Conservation (phyloP, 37 sponge, comb jelly and placozoan genomes). For the Mnemiopsis leidyi region DNA sequence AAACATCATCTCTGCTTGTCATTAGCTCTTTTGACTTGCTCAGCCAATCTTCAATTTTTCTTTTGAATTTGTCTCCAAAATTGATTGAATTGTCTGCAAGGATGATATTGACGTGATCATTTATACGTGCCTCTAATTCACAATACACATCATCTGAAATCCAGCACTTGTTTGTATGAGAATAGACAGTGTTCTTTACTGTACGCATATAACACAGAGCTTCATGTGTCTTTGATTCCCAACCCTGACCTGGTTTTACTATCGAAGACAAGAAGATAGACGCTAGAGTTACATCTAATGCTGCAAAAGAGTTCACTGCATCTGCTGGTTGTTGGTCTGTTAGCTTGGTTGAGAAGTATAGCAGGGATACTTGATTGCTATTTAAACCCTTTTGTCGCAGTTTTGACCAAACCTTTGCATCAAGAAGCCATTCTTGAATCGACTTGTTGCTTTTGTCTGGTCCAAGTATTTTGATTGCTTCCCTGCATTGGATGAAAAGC, state of each 20-base stretch:
- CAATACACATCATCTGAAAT: background rate
- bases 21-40: slow-evolving; percentile 31
- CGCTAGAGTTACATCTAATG: slow-evolving; percentile 17
- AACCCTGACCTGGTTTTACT: background rate
- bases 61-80: background rate
- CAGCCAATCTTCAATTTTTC: slow-evolving; percentile 2
- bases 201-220: slow-evolving; percentile 21
- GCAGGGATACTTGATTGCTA: background rate
- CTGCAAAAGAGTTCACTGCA: slow-evolving; percentile 7
- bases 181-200: slow-evolving; percentile 52
- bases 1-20: slow-evolving; percentile 58
- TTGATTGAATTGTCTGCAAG: background rate
- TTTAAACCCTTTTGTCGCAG: background rate
- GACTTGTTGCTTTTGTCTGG: background rate
- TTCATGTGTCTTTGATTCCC: background rate
- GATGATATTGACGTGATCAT: background rate
- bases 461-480: slow-evolving; percentile 24
- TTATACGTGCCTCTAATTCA: background rate
- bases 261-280: background rate
- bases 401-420: background rate
- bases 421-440: background rate
- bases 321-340: slow-evolving; percentile 29
- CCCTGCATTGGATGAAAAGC: background rate
- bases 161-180: slow-evolving; percentile 61
- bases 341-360: slow-evolving; percentile 28